phyloP scores from a whole-genome alignment of 2,113 vertebrate genomes.

The Leiothrix lutea region DNA sequence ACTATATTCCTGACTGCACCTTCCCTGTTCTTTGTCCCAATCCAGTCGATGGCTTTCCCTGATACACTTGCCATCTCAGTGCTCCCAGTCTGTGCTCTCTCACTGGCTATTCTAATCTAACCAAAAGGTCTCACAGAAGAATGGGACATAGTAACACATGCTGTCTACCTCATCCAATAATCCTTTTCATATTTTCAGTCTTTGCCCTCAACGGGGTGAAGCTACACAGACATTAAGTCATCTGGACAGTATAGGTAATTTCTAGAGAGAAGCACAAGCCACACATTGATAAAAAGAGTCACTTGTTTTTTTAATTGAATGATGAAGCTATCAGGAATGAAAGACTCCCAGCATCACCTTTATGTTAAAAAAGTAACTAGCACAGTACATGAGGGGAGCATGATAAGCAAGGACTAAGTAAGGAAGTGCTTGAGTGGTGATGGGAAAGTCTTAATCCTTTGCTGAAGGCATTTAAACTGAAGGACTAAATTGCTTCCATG shows the following conservation, averaged over 20 bases:
- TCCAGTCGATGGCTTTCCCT: not conserved
- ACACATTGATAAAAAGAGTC: not conserved
- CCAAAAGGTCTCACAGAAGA: not conserved
- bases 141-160: not conserved
- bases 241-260: not conserved
- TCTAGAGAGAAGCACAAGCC: not conserved
- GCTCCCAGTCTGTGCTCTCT: not conserved
- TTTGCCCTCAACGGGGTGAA: not conserved
- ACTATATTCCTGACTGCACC: not conserved
- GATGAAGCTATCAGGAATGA: not conserved
- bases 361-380: not conserved
- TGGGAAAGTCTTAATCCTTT: constrained; percentile 33
- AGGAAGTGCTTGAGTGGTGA: not conserved
- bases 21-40: not conserved
- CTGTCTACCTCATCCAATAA: not conserved
- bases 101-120: not conserved
- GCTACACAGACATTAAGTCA: not conserved
- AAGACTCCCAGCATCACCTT: not conserved
- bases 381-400: not conserved
- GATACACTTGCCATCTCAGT: not conserved
- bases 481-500: constrained; percentile 1
- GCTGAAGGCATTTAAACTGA: not conserved
- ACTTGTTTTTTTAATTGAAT: not conserved
- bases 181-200: constrained; percentile 11
- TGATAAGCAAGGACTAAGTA: not conserved